These are phyloP conservation scores for Tachycineta bicolor DNA, from an alignment of 2,113 vertebrate genomes.

Conservation along the genomic window DNA sequence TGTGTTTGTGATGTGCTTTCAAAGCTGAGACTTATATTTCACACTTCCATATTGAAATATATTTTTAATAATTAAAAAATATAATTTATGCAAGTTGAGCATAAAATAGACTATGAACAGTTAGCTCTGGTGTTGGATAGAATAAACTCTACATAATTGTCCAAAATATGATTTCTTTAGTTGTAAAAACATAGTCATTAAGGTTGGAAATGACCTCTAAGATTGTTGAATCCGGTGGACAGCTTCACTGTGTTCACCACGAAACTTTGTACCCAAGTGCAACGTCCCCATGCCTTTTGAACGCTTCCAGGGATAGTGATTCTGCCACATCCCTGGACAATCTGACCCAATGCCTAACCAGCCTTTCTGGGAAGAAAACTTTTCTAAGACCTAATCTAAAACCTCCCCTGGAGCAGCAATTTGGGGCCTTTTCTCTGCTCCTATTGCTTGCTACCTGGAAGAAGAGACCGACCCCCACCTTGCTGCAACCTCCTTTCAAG, in stretches of 20 bases:
- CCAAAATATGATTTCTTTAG: conserved; percentile 24
- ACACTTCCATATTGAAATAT: background rate
- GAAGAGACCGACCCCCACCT: background rate
- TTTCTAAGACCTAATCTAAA: background rate
- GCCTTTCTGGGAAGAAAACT: background rate
- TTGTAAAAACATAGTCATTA: background rate
- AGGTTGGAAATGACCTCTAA: background rate
- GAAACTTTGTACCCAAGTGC: background rate
- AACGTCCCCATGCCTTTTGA: background rate
- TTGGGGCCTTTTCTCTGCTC: background rate
- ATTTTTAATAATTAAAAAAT: background rate
- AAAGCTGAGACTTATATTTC: background rate
- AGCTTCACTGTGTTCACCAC: background rate
- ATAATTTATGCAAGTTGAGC: background rate
- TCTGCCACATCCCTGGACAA: background rate
- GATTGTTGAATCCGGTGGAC: accelerated
- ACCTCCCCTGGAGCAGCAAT: background rate
- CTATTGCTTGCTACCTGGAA: background rate
- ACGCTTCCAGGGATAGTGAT: background rate
- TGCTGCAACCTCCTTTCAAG: background rate
- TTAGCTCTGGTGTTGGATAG: background rate
- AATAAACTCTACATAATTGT: background rate
- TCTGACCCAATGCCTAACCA: background rate
- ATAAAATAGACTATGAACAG: background rate
- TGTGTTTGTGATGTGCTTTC: background rate